Conservation (phyloP, 2,888 invertebrate species). For the Andrena minutula region DNA sequence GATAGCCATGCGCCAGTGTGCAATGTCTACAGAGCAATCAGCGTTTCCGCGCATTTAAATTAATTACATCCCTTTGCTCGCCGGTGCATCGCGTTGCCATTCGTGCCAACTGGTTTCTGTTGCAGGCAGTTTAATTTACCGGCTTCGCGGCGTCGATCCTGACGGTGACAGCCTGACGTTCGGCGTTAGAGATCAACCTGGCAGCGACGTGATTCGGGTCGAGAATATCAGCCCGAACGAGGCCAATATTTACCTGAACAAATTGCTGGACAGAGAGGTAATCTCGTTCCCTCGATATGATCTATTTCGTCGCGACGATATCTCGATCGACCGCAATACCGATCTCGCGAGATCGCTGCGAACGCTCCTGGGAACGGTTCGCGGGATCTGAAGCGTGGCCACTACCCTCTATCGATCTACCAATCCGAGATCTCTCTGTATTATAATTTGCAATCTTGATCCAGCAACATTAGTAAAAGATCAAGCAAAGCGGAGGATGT, state of each 20-base stretch:
- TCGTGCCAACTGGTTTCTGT: constrained; percentile 71
- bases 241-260: constrained; percentile 94
- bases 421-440: background rate
- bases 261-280: constrained; percentile 96
- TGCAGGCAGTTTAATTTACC: constrained; percentile 93
- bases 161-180: constrained; percentile 94
- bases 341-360: background rate
- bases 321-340: background rate
- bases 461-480: no score
- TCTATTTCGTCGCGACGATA: constrained; percentile 34
- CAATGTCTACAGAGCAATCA: background rate
- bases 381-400: background rate
- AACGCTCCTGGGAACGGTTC: background rate
- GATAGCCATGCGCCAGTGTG: background rate
- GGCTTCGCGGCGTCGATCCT: constrained; percentile 92
- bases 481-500: no score
- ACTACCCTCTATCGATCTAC: background rate
- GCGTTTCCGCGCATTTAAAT: constrained; percentile 26
- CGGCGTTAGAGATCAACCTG: constrained; percentile 92
- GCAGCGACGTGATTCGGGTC: constrained; percentile 93
- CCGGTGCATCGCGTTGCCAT: constrained; percentile 44
- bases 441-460: no score
- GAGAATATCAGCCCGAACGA: constrained; percentile 93
- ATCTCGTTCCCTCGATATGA: constrained; percentile 30
- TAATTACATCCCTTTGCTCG: constrained; percentile 41